phyloP scores from a whole-genome alignment of 2,113 vertebrate species.

The Ciconia stormi region DNA sequence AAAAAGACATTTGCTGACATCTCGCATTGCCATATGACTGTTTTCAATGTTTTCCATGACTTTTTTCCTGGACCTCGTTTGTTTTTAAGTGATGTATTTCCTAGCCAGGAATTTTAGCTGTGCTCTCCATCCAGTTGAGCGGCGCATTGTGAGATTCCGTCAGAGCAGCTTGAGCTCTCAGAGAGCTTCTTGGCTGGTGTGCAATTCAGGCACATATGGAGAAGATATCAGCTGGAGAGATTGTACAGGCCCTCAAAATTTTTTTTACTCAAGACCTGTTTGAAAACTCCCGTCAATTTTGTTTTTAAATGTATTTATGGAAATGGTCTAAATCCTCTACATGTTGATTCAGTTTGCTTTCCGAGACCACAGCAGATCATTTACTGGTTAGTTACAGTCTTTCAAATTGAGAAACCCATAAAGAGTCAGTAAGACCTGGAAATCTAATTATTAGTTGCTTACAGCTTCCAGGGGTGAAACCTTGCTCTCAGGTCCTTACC shows the following conservation, averaged over 20 bases:
- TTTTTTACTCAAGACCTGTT: background rate
- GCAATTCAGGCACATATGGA: slow-evolving; percentile 49
- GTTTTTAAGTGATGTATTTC: slow-evolving; percentile 67
- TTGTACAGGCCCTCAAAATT: background rate
- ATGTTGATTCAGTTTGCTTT: slow-evolving; percentile 13
- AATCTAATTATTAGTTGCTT: slow-evolving; percentile 61
- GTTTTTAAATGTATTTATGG: slow-evolving; percentile 34
- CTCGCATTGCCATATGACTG: slow-evolving; percentile 35
- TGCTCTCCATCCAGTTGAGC: background rate
- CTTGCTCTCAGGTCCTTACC: slow-evolving; percentile 54
- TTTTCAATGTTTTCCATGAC: slow-evolving; percentile 64
- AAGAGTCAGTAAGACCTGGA: slow-evolving; percentile 22
- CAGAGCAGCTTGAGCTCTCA: slow-evolving; percentile 15
- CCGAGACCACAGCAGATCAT: background rate
- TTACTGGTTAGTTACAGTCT: slow-evolving; percentile 39
- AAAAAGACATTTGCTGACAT: slow-evolving; percentile 35
- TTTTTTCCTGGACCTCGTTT: slow-evolving; percentile 68
- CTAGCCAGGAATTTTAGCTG: slow-evolving; percentile 68
- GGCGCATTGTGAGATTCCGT: background rate
- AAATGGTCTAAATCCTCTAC: slow-evolving; percentile 3
- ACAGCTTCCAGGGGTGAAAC: slow-evolving; percentile 61
- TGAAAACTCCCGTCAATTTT: slow-evolving; percentile 12
- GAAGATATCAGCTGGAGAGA: slow-evolving; percentile 58
- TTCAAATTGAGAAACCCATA: slow-evolving; percentile 17
- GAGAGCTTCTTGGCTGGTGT: slow-evolving; percentile 33